Evolutionary conservation across 2,113 vertebrate species (phyloP), one percentile per base, ranked within the genome.

Genomic region (Lycaon pictus): DNA sequence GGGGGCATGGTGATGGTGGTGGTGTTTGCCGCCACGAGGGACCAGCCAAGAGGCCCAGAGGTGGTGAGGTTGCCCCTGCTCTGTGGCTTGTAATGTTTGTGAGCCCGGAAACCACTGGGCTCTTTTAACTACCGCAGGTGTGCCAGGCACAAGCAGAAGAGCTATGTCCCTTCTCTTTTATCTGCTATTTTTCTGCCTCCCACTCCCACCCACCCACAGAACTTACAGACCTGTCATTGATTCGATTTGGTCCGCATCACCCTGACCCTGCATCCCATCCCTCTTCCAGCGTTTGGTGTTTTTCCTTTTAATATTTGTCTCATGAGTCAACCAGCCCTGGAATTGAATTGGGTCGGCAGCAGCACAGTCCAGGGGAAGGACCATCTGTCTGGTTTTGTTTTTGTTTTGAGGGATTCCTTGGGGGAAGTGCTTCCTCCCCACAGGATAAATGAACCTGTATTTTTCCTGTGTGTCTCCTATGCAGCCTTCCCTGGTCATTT

Each of bases 251-350:
- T 82, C 83, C 17, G 3, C 62, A 11, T 77, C 56, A 22, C 35
- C 65, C 25, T 43, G 37, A 25, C 63, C 43, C 82, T 79, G 15
- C 0, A 0, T 51, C 80, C 67, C 29, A 19, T 74, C 51, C 60
- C 60, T 72, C 74, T 80, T 67, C 82, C 17, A 1, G 79, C 71
- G n/a, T 60, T 77, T 60, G 23, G 43, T 62, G 0, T 25, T 69
- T 85, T 92, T 76, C 35, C 77, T 72, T 85, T 55, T 25, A 37
- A 7, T 81, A 92, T 79, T 23, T 83, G 43, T 80, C 62, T 88
- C 51, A 5, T 63, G 29, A 8, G 79, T 55, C 43, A 81, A 8
- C n/a, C 4, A 11, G 16, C 32, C 25, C 79, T 74, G 17, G 51
- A 35, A 65, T 81, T 71, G 56, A 22, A 11, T 23, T 86, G 67